Evolutionary conservation across 2,113 vertebrate species (phyloP).

Genomic region (Prolemur simus): DNA sequence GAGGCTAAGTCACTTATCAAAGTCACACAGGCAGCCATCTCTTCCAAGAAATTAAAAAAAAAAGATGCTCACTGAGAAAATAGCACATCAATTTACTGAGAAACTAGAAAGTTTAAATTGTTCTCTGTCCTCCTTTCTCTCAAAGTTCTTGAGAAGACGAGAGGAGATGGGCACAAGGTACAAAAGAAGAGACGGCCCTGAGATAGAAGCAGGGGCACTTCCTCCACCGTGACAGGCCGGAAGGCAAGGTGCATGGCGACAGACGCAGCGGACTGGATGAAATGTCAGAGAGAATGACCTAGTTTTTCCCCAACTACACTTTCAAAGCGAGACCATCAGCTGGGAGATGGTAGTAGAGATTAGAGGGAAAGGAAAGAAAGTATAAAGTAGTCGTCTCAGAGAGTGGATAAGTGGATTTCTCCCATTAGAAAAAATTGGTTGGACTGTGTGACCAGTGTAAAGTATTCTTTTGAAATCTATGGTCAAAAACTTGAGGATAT

Average conservation of each 20-base stretch:
- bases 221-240: no score
- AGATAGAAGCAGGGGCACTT: not conserved
- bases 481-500: not conserved
- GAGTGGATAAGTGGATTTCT: not conserved
- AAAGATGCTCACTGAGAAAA: not conserved
- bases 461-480: not conserved
- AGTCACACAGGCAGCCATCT: not conserved
- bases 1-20: not conserved
- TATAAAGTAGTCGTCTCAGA: not conserved
- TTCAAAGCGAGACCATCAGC: not conserved
- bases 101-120: not conserved
- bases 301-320: not conserved
- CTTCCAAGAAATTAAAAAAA: not conserved
- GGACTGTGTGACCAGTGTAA: not conserved
- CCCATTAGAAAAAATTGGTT: not conserved
- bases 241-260: not conserved
- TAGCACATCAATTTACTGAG: not conserved
- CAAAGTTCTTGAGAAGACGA: not conserved
- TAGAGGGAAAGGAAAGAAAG: not conserved
- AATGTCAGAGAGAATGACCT: not conserved
- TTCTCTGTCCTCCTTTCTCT: not conserved
- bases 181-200: not conserved
- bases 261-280: not conserved
- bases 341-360: not conserved
- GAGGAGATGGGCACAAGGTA: not conserved